Conservation (phyloP, 2,113 vertebrate genomes). For the Pleuronectes platessa region DNA sequence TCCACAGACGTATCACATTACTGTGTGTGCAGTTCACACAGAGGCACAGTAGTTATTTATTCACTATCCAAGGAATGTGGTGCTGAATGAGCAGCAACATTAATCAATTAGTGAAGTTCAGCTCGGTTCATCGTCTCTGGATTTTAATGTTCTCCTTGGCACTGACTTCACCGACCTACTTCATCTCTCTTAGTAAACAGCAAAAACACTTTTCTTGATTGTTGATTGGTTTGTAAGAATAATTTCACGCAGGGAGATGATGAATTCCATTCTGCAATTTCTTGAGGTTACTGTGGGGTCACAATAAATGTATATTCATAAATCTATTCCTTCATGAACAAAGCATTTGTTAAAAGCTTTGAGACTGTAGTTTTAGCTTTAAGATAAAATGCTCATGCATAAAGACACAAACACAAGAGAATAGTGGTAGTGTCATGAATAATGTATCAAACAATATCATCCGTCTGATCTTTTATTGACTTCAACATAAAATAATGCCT, state of each 20-base stretch:
- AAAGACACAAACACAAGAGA: too few relatives aligned
- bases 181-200: constrained; percentile 1
- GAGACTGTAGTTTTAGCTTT: background rate
- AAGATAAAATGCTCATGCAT: background rate
- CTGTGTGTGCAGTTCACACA: background rate
- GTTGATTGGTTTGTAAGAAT: constrained; percentile 8
- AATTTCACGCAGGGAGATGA: constrained; percentile 25
- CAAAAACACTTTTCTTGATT: background rate
- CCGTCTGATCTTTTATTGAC: background rate
- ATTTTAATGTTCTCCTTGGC: constrained; percentile 16
- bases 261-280: constrained; percentile 2
- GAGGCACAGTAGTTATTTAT: constrained; percentile 2
- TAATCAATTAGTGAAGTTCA: constrained; percentile 20
- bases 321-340: too few relatives aligned
- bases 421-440: background rate
- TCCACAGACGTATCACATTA: background rate
- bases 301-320: background rate
- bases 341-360: background rate
- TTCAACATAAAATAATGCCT: background rate
- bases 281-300: background rate
- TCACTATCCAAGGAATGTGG: constrained; percentile 25
- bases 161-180: background rate
- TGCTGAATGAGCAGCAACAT: constrained; percentile 25
- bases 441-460: background rate
- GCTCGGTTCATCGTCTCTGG: constrained; percentile 4